These are phyloP conservation scores for Pionites leucogaster DNA, from an alignment of 2,113 vertebrate species.

Conservation along the genomic window DNA sequence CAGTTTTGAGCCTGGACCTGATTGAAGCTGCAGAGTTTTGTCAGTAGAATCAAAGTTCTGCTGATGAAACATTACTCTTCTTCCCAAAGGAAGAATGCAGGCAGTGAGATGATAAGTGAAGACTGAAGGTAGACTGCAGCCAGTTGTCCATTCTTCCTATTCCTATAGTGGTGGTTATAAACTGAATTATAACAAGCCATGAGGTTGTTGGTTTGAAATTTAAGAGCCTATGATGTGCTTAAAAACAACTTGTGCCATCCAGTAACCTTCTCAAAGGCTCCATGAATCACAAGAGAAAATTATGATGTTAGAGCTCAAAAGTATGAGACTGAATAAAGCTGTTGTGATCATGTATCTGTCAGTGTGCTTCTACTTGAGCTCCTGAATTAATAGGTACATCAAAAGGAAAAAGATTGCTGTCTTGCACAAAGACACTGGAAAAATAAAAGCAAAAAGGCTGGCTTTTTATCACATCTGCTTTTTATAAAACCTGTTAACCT, in stretches of 20 bases:
- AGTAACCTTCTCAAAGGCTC: not conserved
- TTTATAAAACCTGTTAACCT: not conserved
- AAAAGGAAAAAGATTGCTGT: not conserved
- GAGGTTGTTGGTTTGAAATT: not conserved
- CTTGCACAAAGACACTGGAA: not conserved
- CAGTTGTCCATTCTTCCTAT: not conserved
- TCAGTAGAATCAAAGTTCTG: not conserved
- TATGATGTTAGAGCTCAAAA: not conserved
- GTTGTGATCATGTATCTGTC: not conserved
- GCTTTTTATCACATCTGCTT: not conserved
- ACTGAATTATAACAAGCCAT: not conserved
- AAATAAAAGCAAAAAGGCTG: not conserved
- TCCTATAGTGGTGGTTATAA: not conserved
- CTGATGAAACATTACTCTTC: not conserved
- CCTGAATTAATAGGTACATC: not conserved
- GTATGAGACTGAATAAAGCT: not conserved
- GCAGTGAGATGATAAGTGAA: not conserved
- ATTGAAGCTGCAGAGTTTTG: not conserved
- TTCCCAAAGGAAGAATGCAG: not conserved
- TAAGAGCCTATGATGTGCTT: not conserved
- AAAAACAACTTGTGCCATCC: not conserved
- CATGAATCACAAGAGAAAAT: not conserved
- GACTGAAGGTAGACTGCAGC: not conserved
- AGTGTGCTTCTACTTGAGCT: not conserved
- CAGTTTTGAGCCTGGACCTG: not conserved